Evolutionary conservation across 2,113 vertebrate genomes (phyloP).

Genomic region (Leucoraja erinaceus): DNA sequence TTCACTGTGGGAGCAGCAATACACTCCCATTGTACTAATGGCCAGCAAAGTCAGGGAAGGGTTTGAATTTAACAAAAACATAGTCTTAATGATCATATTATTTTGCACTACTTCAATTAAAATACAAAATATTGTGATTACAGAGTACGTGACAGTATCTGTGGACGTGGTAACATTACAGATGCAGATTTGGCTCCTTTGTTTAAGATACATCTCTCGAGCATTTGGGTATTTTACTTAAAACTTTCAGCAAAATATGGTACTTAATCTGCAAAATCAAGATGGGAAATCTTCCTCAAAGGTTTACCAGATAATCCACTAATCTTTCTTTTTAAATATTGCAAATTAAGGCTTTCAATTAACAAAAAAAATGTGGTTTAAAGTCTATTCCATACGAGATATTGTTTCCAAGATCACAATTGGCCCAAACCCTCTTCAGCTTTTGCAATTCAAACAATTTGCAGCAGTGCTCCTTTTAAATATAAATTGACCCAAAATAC

Average conservation of each 20-base stretch:
- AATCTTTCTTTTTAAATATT: neutral
- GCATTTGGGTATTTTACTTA: neutral
- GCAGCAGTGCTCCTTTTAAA: neutral
- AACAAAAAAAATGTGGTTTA: neutral
- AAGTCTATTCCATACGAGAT: neutral
- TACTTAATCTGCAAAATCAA: neutral
- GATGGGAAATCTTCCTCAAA: neutral
- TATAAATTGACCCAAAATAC: neutral
- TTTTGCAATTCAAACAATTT: neutral
- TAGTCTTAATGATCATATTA: neutral
- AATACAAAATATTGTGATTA: neutral
- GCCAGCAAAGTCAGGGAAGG: neutral
- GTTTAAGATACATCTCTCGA: neutral
- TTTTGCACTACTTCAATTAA: neutral
- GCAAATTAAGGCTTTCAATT: neutral
- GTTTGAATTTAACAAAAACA: neutral
- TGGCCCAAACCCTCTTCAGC: neutral
- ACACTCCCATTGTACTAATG: neutral
- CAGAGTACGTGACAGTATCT: neutral
- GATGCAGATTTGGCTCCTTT: neutral
- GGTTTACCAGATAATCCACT: neutral
- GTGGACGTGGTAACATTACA: neutral
- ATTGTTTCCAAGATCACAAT: neutral
- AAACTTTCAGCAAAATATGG: neutral
- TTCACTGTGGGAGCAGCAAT: neutral